These are phyloP conservation scores for Brachyistius frenatus DNA, from an alignment of 2,113 vertebrate genomes.

Conservation along the genomic window DNA sequence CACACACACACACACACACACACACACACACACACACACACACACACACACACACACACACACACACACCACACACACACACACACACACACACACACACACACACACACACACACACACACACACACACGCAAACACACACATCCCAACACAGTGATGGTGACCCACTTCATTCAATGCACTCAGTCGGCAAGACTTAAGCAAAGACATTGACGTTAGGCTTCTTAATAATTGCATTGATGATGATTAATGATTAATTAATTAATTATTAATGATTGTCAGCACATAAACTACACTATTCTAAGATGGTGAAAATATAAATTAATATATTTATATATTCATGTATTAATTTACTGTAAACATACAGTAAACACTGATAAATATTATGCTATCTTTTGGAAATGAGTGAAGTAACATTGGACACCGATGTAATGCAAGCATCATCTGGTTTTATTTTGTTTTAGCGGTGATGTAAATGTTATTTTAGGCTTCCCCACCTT, in stretches of 20 bases:
- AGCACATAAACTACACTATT: not conserved
- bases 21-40: constrained; percentile 39
- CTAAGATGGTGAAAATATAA: too few species aligned
- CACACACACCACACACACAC: constrained; percentile 34
- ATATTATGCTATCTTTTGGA: too few species aligned
- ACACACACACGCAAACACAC: constrained; percentile 43
- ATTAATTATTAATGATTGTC: not conserved
- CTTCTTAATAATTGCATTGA: constrained; percentile 23
- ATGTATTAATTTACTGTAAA: too few species aligned
- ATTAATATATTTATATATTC: too few species aligned
- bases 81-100: constrained; percentile 34
- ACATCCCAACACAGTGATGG: constrained; percentile 21
- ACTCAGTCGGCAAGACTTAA: constrained; percentile 43
- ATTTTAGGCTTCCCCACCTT: not conserved
- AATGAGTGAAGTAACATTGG: too few species aligned
- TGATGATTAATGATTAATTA: too few species aligned
- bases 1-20: constrained; percentile 27
- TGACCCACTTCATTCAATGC: constrained; percentile 68
- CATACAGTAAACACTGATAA: too few species aligned
- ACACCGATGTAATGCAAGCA: not conserved
- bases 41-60: constrained; percentile 33
- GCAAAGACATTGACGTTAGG: constrained; percentile 24
- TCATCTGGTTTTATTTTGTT: not conserved
- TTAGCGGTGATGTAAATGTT: not conserved
- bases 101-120: constrained; percentile 23